These are phyloP conservation scores for Eupsilia transversa DNA, from an alignment of 2,888 invertebrate species.

Conservation along the genomic window DNA sequence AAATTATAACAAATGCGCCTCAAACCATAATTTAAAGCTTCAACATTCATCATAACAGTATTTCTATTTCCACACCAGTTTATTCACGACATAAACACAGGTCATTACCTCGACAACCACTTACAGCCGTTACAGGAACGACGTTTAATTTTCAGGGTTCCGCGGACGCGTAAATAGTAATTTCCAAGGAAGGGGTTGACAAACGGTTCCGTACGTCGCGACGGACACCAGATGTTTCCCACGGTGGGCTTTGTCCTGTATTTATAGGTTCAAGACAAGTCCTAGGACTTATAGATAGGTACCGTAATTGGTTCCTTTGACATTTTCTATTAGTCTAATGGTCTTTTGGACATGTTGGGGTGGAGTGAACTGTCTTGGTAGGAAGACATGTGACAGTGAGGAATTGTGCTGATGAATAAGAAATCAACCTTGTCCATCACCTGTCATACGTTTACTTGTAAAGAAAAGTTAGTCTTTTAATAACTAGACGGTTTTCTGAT, in stretches of 20 bases:
- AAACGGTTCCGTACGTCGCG: slow-evolving; percentile 73
- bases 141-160: slow-evolving; percentile 77
- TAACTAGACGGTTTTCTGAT: no score
- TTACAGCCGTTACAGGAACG: slow-evolving; percentile 62
- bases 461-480: not conserved
- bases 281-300: slow-evolving; percentile 52
- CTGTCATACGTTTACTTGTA: not conserved
- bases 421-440: not conserved
- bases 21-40: slow-evolving; percentile 10
- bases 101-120: slow-evolving; percentile 61
- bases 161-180: slow-evolving; percentile 71
- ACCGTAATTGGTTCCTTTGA: slow-evolving; percentile 47
- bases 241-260: slow-evolving; percentile 67
- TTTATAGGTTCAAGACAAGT: slow-evolving; percentile 52
- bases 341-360: slow-evolving; percentile 23
- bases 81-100: slow-evolving; percentile 66
- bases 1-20: not conserved
- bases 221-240: slow-evolving; percentile 73
- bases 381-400: slow-evolving; percentile 23
- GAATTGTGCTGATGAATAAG: slow-evolving; percentile 22
- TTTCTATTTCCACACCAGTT: slow-evolving; percentile 44
- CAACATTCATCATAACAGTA: slow-evolving; percentile 23
- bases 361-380: slow-evolving; percentile 4
- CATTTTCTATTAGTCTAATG: slow-evolving; percentile 47
- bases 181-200: slow-evolving; percentile 75